Evolutionary conservation across 2,888 invertebrate species (phyloP), one percentile per base, ranked within the genome.

Genomic region (Drosophila villosipedis): DNA sequence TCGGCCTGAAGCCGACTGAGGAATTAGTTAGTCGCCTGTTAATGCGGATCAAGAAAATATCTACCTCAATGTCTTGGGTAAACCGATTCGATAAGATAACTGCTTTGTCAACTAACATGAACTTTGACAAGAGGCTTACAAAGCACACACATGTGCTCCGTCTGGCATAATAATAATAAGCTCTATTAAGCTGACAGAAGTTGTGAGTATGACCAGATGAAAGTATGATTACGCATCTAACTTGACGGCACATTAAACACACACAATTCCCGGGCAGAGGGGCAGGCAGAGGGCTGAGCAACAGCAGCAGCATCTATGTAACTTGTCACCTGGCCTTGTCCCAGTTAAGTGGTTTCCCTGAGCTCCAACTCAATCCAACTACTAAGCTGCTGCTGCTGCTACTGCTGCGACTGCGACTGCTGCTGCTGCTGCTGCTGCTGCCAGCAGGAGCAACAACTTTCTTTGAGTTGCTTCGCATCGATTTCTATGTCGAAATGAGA

Each of bases 261-360:
- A 35, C 54, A 30, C 58, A 75, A 54, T 67, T 53, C 53, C 52
- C 37, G n/a, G 16, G 9, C 6, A 14, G 28, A 4, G 25, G 7
- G 16, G 9, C 5, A 1, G 6, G 16, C 16, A 19, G 19, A 19
- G 19, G 39, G 35, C 4, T 35, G 35, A 35, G 35, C 12, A 43
- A 9, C 35, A 7, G 31, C 58, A 54, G 31, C 19, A 37, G 35
- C 43, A 55, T 10, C 41, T 16, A 28, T 70, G 55, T 41, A 59
- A 67, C 54, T 31, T 64, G 57, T 57, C 73, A 76, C 53, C 76
- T 76, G 71, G 60, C 54, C 57, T 57, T 76, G 37, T 57, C 54
- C 61, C 54, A 53, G 54, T 31, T 77, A 77, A 76, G 76, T 78
- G 76, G 60, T 58, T 72, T 49, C 49, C 50, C 57, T 39, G 50